Evolutionary conservation across 2,888 invertebrate genomes (phyloP).

Genomic region (Cantharis flavilabris): DNA sequence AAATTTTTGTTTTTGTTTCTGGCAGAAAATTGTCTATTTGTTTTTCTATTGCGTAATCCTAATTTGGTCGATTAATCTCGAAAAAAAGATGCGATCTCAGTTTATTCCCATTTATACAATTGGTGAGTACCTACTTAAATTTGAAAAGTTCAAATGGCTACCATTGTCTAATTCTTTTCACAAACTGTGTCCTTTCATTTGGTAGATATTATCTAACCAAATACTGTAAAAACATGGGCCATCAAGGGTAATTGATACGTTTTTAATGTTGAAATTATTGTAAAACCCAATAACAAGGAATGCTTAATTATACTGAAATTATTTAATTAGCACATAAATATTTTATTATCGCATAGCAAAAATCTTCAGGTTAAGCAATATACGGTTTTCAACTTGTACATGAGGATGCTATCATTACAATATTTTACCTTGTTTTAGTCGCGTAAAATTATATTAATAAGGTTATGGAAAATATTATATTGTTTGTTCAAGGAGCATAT

Average conservation of each 20-base stretch:
- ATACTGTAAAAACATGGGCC: neutral
- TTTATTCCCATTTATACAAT: neutral
- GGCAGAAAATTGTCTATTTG: neutral
- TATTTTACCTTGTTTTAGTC: neutral
- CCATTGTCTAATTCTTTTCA: neutral
- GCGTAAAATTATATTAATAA: neutral
- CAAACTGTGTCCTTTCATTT: neutral
- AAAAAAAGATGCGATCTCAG: neutral
- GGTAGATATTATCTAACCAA: neutral
- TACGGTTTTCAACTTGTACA: neutral
- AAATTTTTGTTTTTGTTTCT: no score
- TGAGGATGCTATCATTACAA: neutral
- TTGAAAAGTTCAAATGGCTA: neutral
- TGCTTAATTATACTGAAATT: neutral
- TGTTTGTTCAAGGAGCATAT: neutral
- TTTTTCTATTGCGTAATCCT: neutral
- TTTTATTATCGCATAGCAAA: neutral
- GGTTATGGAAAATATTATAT: neutral
- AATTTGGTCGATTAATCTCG: neutral
- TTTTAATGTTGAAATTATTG: neutral
- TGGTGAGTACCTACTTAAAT: neutral
- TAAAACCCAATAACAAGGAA: neutral
- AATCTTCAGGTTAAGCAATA: neutral
- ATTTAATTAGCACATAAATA: neutral
- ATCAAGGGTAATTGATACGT: neutral